Evolutionary conservation across 2,797 vertebrate genomes (phyloP).

Genomic region (Enteromius paludinosus): DNA sequence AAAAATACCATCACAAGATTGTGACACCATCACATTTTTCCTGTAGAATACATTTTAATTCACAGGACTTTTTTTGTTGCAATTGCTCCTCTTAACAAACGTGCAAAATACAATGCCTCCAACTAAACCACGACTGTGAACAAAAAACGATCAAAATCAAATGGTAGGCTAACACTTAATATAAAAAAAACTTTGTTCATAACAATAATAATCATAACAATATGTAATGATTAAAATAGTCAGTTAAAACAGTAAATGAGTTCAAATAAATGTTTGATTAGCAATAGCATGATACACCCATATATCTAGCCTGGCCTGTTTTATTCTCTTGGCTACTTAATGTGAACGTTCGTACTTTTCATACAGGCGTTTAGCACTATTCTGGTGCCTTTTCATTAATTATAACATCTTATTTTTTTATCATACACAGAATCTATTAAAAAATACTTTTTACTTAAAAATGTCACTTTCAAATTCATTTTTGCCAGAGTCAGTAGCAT

Average conservation of each 20-base stretch:
- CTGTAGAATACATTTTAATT: background rate
- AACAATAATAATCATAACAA: no score
- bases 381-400: background rate
- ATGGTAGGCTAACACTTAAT: background rate
- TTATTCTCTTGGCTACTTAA: background rate
- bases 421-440: background rate
- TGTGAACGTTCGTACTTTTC: background rate
- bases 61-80: background rate
- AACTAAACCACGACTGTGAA: background rate
- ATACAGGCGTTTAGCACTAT: background rate
- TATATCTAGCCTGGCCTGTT: background rate
- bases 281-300: background rate
- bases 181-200: background rate
- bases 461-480: background rate
- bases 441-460: background rate
- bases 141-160: background rate
- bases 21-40: background rate
- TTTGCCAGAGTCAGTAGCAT: background rate
- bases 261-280: background rate
- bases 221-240: background rate
- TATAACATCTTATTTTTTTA: background rate
- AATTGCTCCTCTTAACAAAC: background rate
- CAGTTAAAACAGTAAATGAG: background rate
- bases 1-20: background rate
- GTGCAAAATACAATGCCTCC: constrained; percentile 1